Evolutionary conservation across 2,888 invertebrate genomes (phyloP).

Genomic region (Tenthredo distinguenda): DNA sequence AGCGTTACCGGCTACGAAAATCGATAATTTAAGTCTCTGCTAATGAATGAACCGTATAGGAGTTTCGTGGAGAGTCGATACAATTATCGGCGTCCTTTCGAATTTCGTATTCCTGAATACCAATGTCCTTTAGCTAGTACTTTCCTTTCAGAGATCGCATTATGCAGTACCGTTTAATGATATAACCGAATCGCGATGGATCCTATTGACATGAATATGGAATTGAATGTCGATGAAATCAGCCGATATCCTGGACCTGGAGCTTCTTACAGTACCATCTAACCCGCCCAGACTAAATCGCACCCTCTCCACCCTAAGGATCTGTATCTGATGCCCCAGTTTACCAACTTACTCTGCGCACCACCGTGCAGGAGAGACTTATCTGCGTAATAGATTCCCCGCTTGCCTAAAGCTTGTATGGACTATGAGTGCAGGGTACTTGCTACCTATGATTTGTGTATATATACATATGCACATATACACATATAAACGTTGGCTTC

Average conservation of each 20-base stretch:
- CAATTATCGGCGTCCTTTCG: neutral
- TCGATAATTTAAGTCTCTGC: constrained; percentile 6
- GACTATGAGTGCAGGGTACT: constrained; percentile 33
- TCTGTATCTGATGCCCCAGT: constrained; percentile 50
- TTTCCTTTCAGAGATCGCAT: neutral
- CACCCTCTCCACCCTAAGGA: neutral
- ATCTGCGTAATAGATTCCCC: constrained; percentile 50
- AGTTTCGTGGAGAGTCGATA: neutral
- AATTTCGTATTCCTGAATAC: neutral
- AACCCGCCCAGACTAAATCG: neutral
- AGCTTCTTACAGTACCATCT: neutral
- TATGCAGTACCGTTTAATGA: constrained; percentile 15
- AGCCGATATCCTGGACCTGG: constrained; percentile 1
- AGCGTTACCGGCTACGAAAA: constrained; percentile 19
- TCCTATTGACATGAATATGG: neutral
- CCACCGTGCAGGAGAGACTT: constrained; percentile 22
- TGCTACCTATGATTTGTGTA: neutral
- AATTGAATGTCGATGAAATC: constrained; percentile 38
- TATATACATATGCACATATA: neutral
- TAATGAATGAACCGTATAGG: neutral
- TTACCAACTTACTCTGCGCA: constrained; percentile 37
- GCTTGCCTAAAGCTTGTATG: constrained; percentile 19
- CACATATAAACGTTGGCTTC: neutral
- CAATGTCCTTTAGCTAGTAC: neutral
- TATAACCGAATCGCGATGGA: constrained; percentile 25